Evolutionary conservation across 2,113 vertebrate species (phyloP), one percentile per base, ranked within the genome.

Genomic region (Scopus umbretta): DNA sequence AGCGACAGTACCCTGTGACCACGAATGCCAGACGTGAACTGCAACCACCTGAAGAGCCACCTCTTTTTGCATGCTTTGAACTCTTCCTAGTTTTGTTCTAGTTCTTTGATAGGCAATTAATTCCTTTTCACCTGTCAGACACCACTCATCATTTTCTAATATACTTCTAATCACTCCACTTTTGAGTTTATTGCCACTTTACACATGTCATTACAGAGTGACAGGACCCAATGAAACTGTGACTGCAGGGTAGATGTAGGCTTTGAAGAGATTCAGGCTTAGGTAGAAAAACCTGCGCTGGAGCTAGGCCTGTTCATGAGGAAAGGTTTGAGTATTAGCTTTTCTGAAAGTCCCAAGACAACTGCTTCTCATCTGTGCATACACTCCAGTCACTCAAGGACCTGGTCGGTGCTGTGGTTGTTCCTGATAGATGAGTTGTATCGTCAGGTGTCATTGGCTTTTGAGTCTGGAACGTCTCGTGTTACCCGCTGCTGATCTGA

Each of bases 101-200:
- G n/a, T 9, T 87, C 47, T 87, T 61, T 85, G 80, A 89, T 55
- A 9, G 49, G 40, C 34, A 85, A 47, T 84, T 94, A 95, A 81
- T 95, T 96, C 42, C 72, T 81, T 36, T 92, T 92, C 91, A 91
- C 83, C 61, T 79, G 83, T 89, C 76, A 92, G 86, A 81, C 89
- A 92, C 52, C 36, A 38, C 61, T 94, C 89, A 91, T 91, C 70
- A 75, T 75, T 96, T 89, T 68, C 73, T 87, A 93, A 94, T 93
- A 78, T 11, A 66, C 26, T 58, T 62, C 56, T 84, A 79, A 95
- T 95, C 52, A 72, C n/a, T 59, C 73, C 70, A 81, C 70, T 79
- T 67, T n/a, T 43, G 93, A 72, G 70, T 74, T 90, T 84, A 94
- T 85, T 97, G 89, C 87, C 43, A 18, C 61, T 72, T 79, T 91